Evolutionary conservation across 92 coral and sea anemone genomes (phyloP), one percentile per base, ranked within the genome.

Genomic region (Hydrozoanthus gracilis): DNA sequence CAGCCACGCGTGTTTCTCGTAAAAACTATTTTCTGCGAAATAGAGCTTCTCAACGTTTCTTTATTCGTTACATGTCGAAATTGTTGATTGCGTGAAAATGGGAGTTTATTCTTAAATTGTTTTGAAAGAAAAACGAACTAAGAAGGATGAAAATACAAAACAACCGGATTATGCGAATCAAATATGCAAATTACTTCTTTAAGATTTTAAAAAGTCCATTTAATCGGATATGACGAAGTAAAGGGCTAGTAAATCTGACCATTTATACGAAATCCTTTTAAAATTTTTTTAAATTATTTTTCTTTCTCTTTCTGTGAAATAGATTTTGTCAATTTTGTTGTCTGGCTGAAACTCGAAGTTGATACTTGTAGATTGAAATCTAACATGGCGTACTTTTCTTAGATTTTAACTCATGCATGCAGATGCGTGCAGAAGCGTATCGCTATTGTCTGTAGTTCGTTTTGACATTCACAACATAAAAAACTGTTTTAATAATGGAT

Each of bases 1-100:
- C 49, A 76, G 80, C 27, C 80, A 50, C 80, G 80, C 80, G 80
- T 51, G 44, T 50, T 76, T 15, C 15, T 3, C 66, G 61, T 54
- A 44, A 76, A 76, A 76, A 76, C 35, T 7, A 18, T 52, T 76
- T 20, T 54, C 50, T 10, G 18, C 18, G 17, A 55, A 35, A 2
- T 51, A 14, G 51, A 52, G 6, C 61, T 27, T 7, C 7, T 9
- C 9, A 52, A 11, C 13, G 35, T 51, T 16, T 51, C 39, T 75
- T 75, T 50, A 51, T 13, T 50, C 62, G 9, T 50, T 44, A 8
- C 64, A 20, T 14, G 6, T 9, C 16, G 14, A 51, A n/a, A 12
- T 75, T 75, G 61, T 49, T 8, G 48, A 4, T 73, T n/a, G n/a
- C 6, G 12, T 73, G 54, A n/a, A 52, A 76, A 76, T 10, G 27